These are phyloP conservation scores for Aricia agestis DNA, from an alignment of 1,140 invertebrate species.

Conservation along the genomic window DNA sequence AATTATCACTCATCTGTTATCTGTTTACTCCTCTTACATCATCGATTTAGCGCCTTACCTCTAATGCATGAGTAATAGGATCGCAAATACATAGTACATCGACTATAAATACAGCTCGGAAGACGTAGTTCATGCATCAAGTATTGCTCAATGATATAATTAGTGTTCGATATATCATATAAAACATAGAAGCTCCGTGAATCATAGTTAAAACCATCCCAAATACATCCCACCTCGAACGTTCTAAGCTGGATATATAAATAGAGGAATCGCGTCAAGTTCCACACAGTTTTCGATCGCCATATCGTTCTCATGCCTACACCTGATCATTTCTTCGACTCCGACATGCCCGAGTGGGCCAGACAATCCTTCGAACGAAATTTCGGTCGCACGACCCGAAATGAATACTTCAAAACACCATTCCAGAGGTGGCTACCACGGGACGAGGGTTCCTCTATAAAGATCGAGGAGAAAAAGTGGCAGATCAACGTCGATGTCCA, in stretches of 20 bases:
- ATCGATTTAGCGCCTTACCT: neutral
- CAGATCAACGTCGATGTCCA: conserved; percentile 88
- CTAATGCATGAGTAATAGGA: neutral
- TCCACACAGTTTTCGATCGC: conserved; percentile 36
- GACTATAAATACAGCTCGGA: conserved; percentile 1
- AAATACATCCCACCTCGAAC: conserved; percentile 37
- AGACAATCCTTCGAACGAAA: conserved; percentile 55
- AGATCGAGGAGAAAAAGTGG: conserved; percentile 71
- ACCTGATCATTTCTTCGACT: conserved; percentile 55
- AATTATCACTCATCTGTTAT: neutral
- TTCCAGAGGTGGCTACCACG: neutral
- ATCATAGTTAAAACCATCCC: neutral
- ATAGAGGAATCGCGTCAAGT: conserved; percentile 25
- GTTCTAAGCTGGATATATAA: conserved; percentile 47
- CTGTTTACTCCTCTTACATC: neutral
- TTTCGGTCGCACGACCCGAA: conserved; percentile 38
- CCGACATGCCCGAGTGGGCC: conserved; percentile 49
- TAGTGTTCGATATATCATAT: conserved; percentile 8
- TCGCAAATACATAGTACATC: neutral
- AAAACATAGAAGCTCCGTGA: neutral
- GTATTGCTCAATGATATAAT: conserved; percentile 8
- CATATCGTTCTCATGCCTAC: conserved; percentile 45
- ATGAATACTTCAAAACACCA: neutral
- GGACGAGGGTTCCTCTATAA: conserved; percentile 51
- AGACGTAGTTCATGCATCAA: conserved; percentile 4